Conservation (phyloP, 1,140 invertebrate species). For the Procambarus virginalis region DNA sequence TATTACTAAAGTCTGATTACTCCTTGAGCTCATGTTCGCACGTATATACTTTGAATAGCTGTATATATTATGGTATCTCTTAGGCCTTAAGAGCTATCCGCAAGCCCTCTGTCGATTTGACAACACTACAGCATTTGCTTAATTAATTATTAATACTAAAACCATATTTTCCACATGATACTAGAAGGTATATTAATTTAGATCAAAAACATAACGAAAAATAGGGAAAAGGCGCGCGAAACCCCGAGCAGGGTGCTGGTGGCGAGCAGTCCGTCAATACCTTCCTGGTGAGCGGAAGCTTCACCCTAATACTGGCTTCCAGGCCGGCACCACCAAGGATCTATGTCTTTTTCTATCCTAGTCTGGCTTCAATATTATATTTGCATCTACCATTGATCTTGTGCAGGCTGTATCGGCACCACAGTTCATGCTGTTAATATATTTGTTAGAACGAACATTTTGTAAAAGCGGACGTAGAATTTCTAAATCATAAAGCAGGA, state of each 20-base stretch:
- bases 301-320: not conserved
- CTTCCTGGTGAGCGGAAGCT: not conserved
- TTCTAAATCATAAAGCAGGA: not conserved
- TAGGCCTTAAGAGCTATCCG: too few relatives aligned
- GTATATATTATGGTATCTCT: too few relatives aligned
- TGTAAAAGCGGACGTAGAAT: constrained; percentile 16
- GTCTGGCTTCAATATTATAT: not conserved
- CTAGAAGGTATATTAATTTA: not conserved
- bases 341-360: too few relatives aligned
- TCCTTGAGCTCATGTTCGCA: not conserved
- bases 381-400: not conserved
- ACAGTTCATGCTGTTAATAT: not conserved
- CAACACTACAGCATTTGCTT: too few relatives aligned
- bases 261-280: constrained; percentile 28
- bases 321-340: too few relatives aligned
- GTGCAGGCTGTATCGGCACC: not conserved
- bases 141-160: too few relatives aligned
- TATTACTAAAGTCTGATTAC: not conserved
- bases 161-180: too few relatives aligned
- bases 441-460: constrained; percentile 30
- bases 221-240: constrained; percentile 47
- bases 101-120: too few relatives aligned
- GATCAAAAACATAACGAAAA: not conserved
- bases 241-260: not conserved
- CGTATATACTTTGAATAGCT: too few relatives aligned